Conservation (phyloP, 2,113 vertebrate genomes). For the Ailurus styani region DNA sequence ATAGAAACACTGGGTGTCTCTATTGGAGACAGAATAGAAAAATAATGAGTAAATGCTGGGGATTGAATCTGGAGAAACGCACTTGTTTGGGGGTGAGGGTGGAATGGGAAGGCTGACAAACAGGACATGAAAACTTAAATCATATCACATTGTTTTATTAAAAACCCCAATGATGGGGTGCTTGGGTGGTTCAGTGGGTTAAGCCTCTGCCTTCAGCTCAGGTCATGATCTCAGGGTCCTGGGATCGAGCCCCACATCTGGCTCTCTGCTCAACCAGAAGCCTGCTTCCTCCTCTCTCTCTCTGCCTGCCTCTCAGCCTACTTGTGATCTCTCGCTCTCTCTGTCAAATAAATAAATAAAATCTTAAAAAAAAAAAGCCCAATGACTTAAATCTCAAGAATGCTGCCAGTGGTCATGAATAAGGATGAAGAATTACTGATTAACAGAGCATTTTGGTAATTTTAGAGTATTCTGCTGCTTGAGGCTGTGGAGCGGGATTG, state of each 20-base stretch:
- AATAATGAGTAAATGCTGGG: background rate
- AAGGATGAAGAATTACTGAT: background rate
- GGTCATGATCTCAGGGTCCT: too few relatives aligned
- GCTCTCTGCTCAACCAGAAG: too few relatives aligned
- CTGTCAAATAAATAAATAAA: too few relatives aligned
- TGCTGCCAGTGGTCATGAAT: background rate
- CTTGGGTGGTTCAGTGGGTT: too few relatives aligned
- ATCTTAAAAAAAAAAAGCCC: too few relatives aligned
- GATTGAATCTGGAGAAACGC: background rate
- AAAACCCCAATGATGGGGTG: background rate
- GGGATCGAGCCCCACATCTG: too few relatives aligned
- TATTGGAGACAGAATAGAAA: background rate
- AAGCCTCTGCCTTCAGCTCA: too few relatives aligned
- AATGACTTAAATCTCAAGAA: background rate
- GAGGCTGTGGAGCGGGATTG: background rate
- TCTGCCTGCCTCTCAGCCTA: too few relatives aligned
- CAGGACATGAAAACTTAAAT: background rate
- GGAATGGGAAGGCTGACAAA: background rate
- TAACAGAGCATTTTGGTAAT: background rate
- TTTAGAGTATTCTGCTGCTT: background rate
- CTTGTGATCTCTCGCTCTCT: too few relatives aligned
- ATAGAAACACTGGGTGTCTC: background rate
- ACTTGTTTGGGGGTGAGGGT: background rate
- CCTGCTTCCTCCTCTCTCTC: too few relatives aligned
- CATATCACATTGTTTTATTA: background rate